Base-by-base conservation (phyloP, 2,888 invertebrate species). In the Meiosimyza platycephala region DNA sequence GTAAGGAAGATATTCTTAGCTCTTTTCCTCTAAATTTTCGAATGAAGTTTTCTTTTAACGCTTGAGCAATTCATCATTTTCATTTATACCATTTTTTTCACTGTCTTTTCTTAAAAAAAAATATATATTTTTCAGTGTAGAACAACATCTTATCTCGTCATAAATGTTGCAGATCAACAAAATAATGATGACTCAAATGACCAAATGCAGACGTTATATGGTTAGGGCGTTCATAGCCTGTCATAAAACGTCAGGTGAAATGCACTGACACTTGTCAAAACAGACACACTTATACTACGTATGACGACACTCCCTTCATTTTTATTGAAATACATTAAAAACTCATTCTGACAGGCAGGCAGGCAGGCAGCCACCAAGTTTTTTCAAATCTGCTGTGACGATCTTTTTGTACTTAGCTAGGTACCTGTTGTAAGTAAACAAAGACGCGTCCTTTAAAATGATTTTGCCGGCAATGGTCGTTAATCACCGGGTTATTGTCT, bases 401-500 rank as follows among this genome's bases (percentile, higher is more conserved):
- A 5, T 64, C 51, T 13, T 67, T 67, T 47, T 48, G 13, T 67
- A 7, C 40, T 1, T 40, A n/a, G n/a, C n/a, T n/a, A 40, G 40
- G 40, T 40, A 55, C 67, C 67, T 67, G 40, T n/a, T 33, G 4
- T 22, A 12, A 15, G n/a, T n/a, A n/a, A n/a, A n/a, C 6, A 48
- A 18, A 55, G 66, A 40, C 66, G 66, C 66, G 54, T 54, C 54
- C 16, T 33, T 11, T 40, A 40, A 40, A 66, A 67, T 67, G 57
- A 47, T n/a, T 67, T 67, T 67, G 67, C 40, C 40, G 47, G 47
- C 22, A 47, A 22, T 13, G 40, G 40, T 54, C 57, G 48, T 57
- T 67, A 47, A 66, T 51, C 55, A 40, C 6, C 15, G 12, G 11
- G 57, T 22, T 62, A 33, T 47, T 16, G 47, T 18, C 12, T 16